Percentiles rank a stretch among this genome's conserved stretches.
Evolutionary conservation across 2,888 invertebrate genomes (phyloP).

Genomic region (Amphipyra berbera): DNA sequence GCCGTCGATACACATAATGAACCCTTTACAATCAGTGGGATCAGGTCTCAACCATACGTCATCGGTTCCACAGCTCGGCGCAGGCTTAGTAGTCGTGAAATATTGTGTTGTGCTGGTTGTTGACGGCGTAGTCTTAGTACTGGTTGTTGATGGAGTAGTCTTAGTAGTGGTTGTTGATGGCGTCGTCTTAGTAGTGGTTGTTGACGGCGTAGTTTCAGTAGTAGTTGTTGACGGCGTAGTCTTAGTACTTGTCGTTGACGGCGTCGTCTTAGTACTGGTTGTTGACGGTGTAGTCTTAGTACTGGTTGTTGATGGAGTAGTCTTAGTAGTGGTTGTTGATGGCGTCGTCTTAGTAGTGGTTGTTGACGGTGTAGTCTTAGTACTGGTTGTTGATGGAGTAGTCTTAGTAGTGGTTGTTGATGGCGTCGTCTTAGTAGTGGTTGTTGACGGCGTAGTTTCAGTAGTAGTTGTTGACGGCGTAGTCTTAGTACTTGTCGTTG

Average conservation of each 20-base stretch:
- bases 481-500: too few relatives aligned
- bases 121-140: neutral
- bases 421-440: too few relatives aligned
- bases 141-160: neutral
- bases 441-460: too few relatives aligned
- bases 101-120: neutral
- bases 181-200: neutral
- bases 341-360: neutral
- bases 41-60: neutral
- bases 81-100: neutral
- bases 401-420: too few relatives aligned
- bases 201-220: neutral
- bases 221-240: too few relatives aligned
- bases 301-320: neutral
- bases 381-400: too few relatives aligned
- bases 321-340: neutral
- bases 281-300: too few relatives aligned
- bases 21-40: neutral
- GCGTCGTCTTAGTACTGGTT: too few relatives aligned
- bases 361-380: too few relatives aligned
- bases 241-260: too few relatives aligned
- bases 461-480: too few relatives aligned
- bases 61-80: too few relatives aligned
- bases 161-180: neutral
- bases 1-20: neutral